Evolutionary conservation across 1,140 invertebrate genomes (phyloP).

Genomic region (Heliconius himera): DNA sequence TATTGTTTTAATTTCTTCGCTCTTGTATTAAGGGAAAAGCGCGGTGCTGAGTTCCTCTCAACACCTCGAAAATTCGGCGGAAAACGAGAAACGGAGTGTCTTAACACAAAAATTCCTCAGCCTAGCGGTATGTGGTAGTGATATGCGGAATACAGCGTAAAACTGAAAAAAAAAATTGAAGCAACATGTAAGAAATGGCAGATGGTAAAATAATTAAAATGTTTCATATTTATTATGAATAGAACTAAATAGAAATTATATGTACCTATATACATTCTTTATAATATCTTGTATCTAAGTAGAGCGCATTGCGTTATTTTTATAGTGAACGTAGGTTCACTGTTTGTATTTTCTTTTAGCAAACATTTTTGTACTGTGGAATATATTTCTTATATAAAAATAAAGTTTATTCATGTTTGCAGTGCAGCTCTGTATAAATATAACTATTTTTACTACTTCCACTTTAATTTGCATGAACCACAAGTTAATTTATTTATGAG

Average conservation of each 20-base stretch:
- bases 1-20: no score
- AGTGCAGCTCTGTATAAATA: neutral
- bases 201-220: no score
- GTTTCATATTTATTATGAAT: neutral
- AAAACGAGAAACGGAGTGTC: no score
- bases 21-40: no score
- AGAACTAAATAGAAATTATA: constrained; percentile 1
- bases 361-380: constrained; percentile 9
- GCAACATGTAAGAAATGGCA: no score
- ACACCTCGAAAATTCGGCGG: no score
- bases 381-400: constrained; percentile 14
- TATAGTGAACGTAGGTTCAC: constrained; percentile 14
- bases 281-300: neutral
- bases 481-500: neutral
- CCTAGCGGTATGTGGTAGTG: no score
- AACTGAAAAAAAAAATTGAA: no score
- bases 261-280: neutral
- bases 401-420: constrained; percentile 1
- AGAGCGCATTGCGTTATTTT: constrained; percentile 8
- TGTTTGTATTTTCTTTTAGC: constrained; percentile 8
- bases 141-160: no score
- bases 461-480: neutral
- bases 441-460: neutral
- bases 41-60: no score
- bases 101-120: no score